Base-by-base conservation (phyloP, 2,113 vertebrate genomes). In the Cranoglanis bouderius region DNA sequence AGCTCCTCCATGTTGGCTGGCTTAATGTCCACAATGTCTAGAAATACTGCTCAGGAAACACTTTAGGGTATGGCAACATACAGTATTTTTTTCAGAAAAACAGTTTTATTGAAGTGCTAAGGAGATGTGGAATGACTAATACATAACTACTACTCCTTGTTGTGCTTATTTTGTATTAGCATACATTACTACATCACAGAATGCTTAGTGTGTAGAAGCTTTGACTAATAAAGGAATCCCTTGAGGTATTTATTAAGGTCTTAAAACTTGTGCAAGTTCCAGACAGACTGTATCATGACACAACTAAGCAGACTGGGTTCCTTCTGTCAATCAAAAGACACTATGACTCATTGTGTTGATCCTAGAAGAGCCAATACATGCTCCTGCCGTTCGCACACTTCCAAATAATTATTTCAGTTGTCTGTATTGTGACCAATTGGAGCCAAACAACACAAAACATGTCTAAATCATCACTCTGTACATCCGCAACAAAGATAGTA, bases 21-120 rank as follows among this genome's bases (percentile, higher is more conserved):
- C 86, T 98, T 98, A 89, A 98, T 98, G 94, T 98, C 97, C 51
- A 98, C 97, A 1, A 98, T 97, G 92, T 98, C 97, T 98, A 95
- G 93, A 84, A 78, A 83, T 9, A 24, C 38, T 29, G 88, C 26
- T 91, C 57, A 91, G 90, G 88, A 91, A 83, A 78, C 10, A 2
- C 43, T 49, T 84, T 82, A 43, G 6, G 7, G 7, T 19, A 74
- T 72, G 7, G 6, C 6, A 24, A 77, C 38, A n/a, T 12, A 78
- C n/a, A n/a, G n/a, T n/a, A n/a, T n/a, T n/a, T n/a, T n/a, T n/a
- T n/a, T n/a, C n/a, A n/a, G n/a, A n/a, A n/a, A n/a, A n/a, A n/a
- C n/a, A n/a, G n/a, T n/a, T n/a, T n/a, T n/a, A n/a, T n/a, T n/a
- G 12, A 84, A 65, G 26, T n/a, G 8, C 24, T 29, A 46, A 65